These are phyloP conservation scores for Neoaliturus tenellus DNA, from an alignment of 2,888 invertebrate genomes.

Conservation along the genomic window DNA sequence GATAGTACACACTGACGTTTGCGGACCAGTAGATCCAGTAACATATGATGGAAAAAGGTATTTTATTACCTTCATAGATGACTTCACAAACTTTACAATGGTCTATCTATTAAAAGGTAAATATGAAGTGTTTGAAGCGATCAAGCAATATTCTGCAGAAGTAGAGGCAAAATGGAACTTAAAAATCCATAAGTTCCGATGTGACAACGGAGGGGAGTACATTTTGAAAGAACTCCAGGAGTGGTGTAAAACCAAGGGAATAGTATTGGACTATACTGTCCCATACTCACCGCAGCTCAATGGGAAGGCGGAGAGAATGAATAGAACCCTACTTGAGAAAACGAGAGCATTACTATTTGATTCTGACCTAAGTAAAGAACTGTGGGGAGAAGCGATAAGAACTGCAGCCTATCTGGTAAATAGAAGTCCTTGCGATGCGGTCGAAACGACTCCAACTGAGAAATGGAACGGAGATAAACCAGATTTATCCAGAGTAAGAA, in stretches of 20 bases:
- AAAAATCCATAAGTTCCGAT: conserved; percentile 45
- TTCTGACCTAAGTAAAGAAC: conserved; percentile 62
- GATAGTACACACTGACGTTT: conserved; percentile 22
- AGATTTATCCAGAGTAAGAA: conserved; percentile 66
- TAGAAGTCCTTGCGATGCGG: conserved; percentile 63
- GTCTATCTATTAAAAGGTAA: conserved; percentile 20
- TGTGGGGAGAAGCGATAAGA: conserved; percentile 69
- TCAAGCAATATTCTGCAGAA: conserved; percentile 49
- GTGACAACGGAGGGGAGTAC: conserved; percentile 62
- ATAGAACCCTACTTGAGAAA: conserved; percentile 65
- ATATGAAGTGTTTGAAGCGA: conserved; percentile 46
- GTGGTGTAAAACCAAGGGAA: conserved; percentile 60
- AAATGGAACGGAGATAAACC: conserved; percentile 66
- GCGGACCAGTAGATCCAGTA: conserved; percentile 31
- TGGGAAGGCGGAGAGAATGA: conserved; percentile 61
- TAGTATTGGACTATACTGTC: conserved; percentile 58
- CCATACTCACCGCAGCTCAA: conserved; percentile 61
- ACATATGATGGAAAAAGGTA: conserved; percentile 41
- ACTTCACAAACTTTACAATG: conserved; percentile 54
- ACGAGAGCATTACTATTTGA: conserved; percentile 66
- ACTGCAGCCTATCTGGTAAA: conserved; percentile 67
- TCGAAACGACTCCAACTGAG: conserved; percentile 64
- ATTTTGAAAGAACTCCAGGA: conserved; percentile 53
- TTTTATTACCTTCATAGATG: conserved; percentile 54
- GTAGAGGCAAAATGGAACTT: conserved; percentile 25